Evolutionary conservation across 2,797 vertebrate species (phyloP).

Genomic region (Clangula hyemalis): DNA sequence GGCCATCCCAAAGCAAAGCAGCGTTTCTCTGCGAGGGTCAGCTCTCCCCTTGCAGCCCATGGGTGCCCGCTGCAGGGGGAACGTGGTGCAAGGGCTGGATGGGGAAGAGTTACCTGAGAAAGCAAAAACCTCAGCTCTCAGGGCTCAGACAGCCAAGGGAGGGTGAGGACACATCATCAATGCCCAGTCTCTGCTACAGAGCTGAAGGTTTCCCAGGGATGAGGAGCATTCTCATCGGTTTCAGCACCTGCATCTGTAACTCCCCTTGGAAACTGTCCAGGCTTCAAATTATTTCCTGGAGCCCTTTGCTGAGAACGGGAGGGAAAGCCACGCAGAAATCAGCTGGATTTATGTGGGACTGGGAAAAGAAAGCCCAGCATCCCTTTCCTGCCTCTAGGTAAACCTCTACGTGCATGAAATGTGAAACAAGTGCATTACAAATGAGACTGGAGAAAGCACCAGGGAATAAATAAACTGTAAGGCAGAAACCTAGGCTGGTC

Average conservation of each 20-base stretch:
- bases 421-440: neutral
- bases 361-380: neutral
- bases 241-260: neutral
- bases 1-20: neutral
- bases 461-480: neutral
- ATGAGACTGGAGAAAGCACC: neutral
- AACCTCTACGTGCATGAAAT: neutral
- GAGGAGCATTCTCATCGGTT: neutral
- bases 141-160: neutral
- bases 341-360: neutral
- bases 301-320: neutral
- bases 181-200: neutral
- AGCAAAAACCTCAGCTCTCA: neutral
- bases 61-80: rapidly evolving
- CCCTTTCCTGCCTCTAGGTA: neutral
- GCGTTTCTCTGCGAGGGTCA: neutral
- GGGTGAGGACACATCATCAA: neutral
- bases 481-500: neutral
- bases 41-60: neutral
- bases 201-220: neutral
- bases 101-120: neutral
- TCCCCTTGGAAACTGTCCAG: neutral
- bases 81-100: rapidly evolving
- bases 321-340: neutral
- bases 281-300: neutral